Base-by-base conservation (phyloP, 2,113 vertebrate genomes). In the Speoplatyrhinus poulsoni region DNA sequence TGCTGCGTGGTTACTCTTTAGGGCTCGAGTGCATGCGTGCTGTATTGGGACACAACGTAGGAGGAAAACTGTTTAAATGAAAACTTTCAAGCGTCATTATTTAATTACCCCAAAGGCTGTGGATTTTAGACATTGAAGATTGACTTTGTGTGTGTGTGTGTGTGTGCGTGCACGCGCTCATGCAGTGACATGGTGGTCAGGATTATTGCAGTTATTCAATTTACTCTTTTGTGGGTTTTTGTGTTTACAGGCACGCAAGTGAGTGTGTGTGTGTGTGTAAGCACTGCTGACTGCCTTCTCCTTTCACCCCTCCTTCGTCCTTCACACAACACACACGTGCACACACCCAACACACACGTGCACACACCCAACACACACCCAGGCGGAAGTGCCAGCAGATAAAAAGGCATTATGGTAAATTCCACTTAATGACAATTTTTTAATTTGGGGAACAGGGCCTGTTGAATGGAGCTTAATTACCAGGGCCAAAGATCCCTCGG, bases 391-490 rank as follows among this genome's bases (percentile, higher is more conserved):
- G 95, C 95, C 95, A 93, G 94, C 94, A 97, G 97, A 98, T 99
- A 99, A 98, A 92, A 98, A 95, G 94, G 96, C 95, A 98, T 98
- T 98, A 97, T 97, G 95, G 94, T 96, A 96, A 98, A 97, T 97
- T 98, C 96, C 94, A 97, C 96, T 99, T 97, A 96, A 98, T 98
- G 96, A 97, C 95, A 96, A 93, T 95, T 96, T 98, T 92, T 97
- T 96, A 98, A 97, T 98, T 99, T 98, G 94, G 93, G 91, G 92
- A 97, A 96, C 96, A 96, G 93, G 92, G 94, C 93, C 94, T 91
- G 94, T 62, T 94, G 95, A 98, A 96, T 95, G 94, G 94, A 96
- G 96, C 95, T 96, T 97, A 97, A 98, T 97, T 98, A 98, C 95
- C 92, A 92, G 90, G 95, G 83, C 86, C 87, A 88, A 89, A 94